Percentiles rank a stretch among this genome's conserved stretches.
Evolutionary conservation across 2,888 invertebrate genomes (phyloP).

Genomic region (Drosophila antonietae): DNA sequence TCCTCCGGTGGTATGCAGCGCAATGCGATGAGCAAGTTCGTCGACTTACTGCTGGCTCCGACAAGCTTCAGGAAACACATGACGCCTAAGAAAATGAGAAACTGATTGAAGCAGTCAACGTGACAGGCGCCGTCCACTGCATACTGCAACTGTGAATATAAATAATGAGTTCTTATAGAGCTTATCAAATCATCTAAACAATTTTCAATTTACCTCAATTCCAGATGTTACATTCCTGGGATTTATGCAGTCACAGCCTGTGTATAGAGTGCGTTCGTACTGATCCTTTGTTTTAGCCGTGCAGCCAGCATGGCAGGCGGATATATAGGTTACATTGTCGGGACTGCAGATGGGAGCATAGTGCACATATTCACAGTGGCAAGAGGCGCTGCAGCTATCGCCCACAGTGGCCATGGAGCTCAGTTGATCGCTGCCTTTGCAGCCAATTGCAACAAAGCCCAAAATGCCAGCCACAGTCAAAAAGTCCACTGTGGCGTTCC

Average conservation of each 20-base stretch:
- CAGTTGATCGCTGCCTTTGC: slow-evolving; percentile 86
- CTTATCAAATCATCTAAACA: neutral
- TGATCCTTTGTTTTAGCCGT: slow-evolving; percentile 61
- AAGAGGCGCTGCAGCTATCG: slow-evolving; percentile 86
- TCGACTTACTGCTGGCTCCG: slow-evolving; percentile 86
- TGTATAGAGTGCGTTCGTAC: slow-evolving; percentile 45
- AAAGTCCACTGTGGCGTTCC: slow-evolving; percentile 88
- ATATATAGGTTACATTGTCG: slow-evolving; percentile 88
- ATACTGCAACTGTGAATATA: slow-evolving; percentile 35
- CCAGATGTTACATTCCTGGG: slow-evolving; percentile 4
- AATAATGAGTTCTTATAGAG: neutral
- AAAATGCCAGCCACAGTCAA: slow-evolving; percentile 87
- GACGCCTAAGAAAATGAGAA: slow-evolving; percentile 85
- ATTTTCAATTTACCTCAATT: slow-evolving; percentile 17
- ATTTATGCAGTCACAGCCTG: slow-evolving; percentile 57
- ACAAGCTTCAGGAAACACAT: slow-evolving; percentile 86
- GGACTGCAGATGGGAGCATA: slow-evolving; percentile 90
- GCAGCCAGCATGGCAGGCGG: slow-evolving; percentile 92
- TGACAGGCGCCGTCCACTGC: slow-evolving; percentile 85
- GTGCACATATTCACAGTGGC: slow-evolving; percentile 89
- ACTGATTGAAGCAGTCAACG: slow-evolving; percentile 86
- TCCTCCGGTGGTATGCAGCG: slow-evolving; percentile 89
- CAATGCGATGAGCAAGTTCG: slow-evolving; percentile 86
- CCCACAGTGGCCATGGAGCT: slow-evolving; percentile 41
- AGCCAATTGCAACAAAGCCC: slow-evolving; percentile 88